Evolutionary conservation across 1,140 invertebrate genomes (phyloP), one percentile per base, ranked within the genome.

Genomic region (Amphibalanus amphitrite): DNA sequence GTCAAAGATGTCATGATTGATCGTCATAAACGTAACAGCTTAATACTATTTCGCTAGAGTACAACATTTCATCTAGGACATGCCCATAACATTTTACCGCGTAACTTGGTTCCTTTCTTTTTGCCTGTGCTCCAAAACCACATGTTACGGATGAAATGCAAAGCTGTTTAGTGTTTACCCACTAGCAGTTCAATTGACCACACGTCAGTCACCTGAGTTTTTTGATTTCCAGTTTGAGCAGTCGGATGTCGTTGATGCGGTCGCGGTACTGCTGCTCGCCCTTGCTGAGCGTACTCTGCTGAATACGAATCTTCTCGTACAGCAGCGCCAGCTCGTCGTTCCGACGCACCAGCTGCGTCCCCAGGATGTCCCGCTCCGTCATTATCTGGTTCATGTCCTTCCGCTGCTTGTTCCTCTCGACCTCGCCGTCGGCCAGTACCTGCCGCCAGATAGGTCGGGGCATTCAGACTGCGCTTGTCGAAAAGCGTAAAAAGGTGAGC

Each of bases 141-240:
- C n/a, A n/a, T n/a, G n/a, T n/a, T n/a, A n/a, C n/a, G n/a, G n/a
- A n/a, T n/a, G n/a, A n/a, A n/a, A n/a, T n/a, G n/a, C n/a, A n/a
- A n/a, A n/a, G n/a, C n/a, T n/a, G n/a, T n/a, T n/a, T n/a, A n/a
- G n/a, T n/a, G n/a, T n/a, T n/a, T n/a, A n/a, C n/a, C n/a, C n/a
- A n/a, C n/a, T n/a, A n/a, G n/a, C n/a, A n/a, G n/a, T n/a, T n/a
- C n/a, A n/a, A n/a, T n/a, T n/a, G n/a, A n/a, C n/a, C n/a, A n/a
- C n/a, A n/a, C n/a, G n/a, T n/a, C n/a, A n/a, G 17, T 59, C 47
- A 77, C 77, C 76, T 76, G 30, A 92, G 79, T 75, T 86, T 86
- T 73, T 88, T 86, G 28, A 92, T 86, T 79, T 93, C 90, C 1
- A 91, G 79, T 71, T 88, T 87, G 38, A 93, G 81, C 0, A 91